Base-by-base conservation (phyloP, 2,888 invertebrate genomes). In the Carterocephalus palaemon region DNA sequence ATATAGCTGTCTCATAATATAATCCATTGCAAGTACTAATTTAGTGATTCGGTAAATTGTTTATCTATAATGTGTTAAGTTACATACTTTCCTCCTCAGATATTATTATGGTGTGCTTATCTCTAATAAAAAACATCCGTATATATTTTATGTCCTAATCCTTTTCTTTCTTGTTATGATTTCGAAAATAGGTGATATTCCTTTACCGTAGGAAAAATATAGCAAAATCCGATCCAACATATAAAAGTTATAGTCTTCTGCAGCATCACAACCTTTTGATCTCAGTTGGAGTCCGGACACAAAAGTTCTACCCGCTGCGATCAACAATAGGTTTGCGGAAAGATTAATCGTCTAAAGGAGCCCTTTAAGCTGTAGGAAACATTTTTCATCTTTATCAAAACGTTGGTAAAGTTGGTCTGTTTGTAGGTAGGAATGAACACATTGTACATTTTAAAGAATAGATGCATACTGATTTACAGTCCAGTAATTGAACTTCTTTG, bases 361-460 rank as follows among this genome's bases (percentile, higher is more conserved):
- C 76, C 75, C 76, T 75, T 67, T 73, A 72, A 75, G 77, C 75
- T 64, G 59, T 56, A 60, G 72, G 69, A 70, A 77, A 78, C 75
- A 78, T 84, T 85, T 84, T 84, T 85, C 83, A 84, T 85, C 75
- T 83, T 78, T 82, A 82, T 82, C 82, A 80, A 82, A 83, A 78
- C 62, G 72, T 67, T 72, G 65, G 38, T 32, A 45, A 36, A 45
- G 37, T 45, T 38, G 32, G 23, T 36, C 43, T 45, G 45, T 31
- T 17, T 28, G 38, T 24, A 31, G 13, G 13, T 32, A 32, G 24
- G n/a, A 19, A 16, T n/a, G n/a, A 19, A 16, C 9, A 23, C 22
- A 22, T 29, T 29, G 20, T n/a, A 12, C 6, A 8, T 19, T 15
- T 13, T 12, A 37, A 43, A n/a, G n/a, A n/a, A n/a, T n/a, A n/a